Conservation (phyloP, 2,113 vertebrate species). For the Pachycephala philippinensis region DNA sequence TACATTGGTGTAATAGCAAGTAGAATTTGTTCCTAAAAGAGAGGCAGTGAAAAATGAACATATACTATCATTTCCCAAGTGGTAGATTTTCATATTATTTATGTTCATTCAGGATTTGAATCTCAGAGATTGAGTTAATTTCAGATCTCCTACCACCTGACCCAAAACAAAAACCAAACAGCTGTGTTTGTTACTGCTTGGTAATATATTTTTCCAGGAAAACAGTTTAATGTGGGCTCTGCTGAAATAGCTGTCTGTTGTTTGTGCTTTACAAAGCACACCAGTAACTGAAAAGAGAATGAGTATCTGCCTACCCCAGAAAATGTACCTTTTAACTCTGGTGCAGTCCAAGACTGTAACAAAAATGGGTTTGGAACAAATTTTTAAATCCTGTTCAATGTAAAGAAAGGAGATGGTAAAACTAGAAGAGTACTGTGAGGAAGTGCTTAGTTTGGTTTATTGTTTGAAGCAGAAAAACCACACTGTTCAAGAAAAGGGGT, state of each 20-base stretch:
- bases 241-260: background rate
- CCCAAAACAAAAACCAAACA: constrained; percentile 19
- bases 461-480: background rate
- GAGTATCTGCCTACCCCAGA: background rate
- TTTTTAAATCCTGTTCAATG: background rate
- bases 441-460: background rate
- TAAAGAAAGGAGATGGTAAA: background rate
- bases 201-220: constrained; percentile 38
- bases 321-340: background rate
- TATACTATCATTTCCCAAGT: background rate
- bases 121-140: background rate
- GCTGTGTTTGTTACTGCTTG: constrained; percentile 43
- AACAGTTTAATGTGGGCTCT: background rate
- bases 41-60: background rate
- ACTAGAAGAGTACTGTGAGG: background rate
- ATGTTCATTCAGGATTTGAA: background rate
- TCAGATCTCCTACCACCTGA: constrained; percentile 19
- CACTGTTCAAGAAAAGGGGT: background rate
- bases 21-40: background rate
- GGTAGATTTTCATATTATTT: background rate
- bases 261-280: background rate
- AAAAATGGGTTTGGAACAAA: background rate
- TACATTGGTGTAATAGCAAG: background rate
- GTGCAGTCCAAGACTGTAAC: background rate
- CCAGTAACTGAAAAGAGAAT: background rate